Evolutionary conservation across 2,888 invertebrate genomes (phyloP).

Genomic region (Apantesis nais): DNA sequence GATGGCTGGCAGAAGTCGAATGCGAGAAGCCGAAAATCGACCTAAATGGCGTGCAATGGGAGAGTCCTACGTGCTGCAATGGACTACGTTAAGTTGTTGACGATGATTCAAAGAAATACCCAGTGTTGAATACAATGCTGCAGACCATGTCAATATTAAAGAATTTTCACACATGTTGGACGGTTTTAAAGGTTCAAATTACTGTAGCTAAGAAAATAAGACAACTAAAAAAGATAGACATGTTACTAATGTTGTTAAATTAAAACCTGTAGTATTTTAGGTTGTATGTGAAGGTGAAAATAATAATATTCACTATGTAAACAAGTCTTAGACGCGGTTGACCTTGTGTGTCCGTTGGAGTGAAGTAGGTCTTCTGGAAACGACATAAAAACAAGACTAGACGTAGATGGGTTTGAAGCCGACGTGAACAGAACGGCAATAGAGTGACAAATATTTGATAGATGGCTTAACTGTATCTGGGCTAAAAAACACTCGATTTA

Average conservation of each 20-base stretch:
- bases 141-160: constrained; percentile 29
- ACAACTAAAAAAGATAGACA: constrained; percentile 36
- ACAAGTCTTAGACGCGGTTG: constrained; percentile 54
- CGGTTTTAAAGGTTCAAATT: constrained; percentile 31
- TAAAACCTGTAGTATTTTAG: constrained; percentile 44
- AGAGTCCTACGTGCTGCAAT: too few species aligned
- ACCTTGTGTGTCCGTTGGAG: constrained; percentile 72
- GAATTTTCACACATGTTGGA: constrained; percentile 20
- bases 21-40: too few species aligned
- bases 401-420: constrained; percentile 69
- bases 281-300: constrained; percentile 54
- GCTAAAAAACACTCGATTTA: constrained; percentile 55
- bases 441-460: constrained; percentile 66
- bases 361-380: constrained; percentile 77
- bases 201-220: constrained; percentile 18
- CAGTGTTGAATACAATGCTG: constrained; percentile 57
- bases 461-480: constrained; percentile 76
- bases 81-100: too few species aligned
- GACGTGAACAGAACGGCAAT: constrained; percentile 64
- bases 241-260: constrained; percentile 18
- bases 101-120: too few species aligned
- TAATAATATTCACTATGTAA: constrained; percentile 43
- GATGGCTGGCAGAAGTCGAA: too few species aligned
- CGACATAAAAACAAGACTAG: constrained; percentile 72
- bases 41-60: too few species aligned